phyloP scores from a whole-genome alignment of 1,140 invertebrate species.

The Acyrthosiphon pisum region DNA sequence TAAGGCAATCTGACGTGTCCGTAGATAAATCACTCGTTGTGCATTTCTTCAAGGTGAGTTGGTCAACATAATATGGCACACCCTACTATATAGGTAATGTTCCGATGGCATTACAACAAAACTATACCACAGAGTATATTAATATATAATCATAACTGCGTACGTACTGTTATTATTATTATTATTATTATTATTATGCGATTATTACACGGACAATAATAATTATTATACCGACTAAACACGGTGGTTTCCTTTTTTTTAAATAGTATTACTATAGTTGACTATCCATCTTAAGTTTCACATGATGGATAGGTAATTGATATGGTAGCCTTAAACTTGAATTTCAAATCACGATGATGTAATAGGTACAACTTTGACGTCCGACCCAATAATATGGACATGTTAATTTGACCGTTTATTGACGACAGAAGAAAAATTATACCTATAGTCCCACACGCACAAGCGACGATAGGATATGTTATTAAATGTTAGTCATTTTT shows the following conservation, averaged over 20 bases:
- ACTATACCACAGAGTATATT: background rate
- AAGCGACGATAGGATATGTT: background rate
- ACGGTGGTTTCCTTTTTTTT: background rate
- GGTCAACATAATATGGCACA: constrained; percentile 14
- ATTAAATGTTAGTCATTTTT: background rate
- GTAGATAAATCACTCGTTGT: constrained; percentile 68
- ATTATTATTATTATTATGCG: background rate
- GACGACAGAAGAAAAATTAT: constrained; percentile 21
- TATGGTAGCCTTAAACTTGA: constrained; percentile 30
- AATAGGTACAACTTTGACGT: background rate
- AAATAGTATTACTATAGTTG: background rate
- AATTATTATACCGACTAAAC: background rate
- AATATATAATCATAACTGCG: background rate
- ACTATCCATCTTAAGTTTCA: background rate
- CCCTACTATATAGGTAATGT: background rate
- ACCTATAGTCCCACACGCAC: background rate
- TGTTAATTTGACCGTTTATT: background rate
- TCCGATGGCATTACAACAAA: too few species aligned
- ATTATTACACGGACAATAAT: background rate
- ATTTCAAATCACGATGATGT: background rate
- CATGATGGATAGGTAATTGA: background rate
- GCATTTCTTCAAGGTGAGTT: constrained; percentile 66
- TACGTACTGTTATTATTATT: background rate
- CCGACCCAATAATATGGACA: background rate
- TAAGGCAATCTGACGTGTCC: constrained; percentile 68